Evolutionary conservation across 2,888 invertebrate species (phyloP).

Genomic region (Xestobium rufovillosum): DNA sequence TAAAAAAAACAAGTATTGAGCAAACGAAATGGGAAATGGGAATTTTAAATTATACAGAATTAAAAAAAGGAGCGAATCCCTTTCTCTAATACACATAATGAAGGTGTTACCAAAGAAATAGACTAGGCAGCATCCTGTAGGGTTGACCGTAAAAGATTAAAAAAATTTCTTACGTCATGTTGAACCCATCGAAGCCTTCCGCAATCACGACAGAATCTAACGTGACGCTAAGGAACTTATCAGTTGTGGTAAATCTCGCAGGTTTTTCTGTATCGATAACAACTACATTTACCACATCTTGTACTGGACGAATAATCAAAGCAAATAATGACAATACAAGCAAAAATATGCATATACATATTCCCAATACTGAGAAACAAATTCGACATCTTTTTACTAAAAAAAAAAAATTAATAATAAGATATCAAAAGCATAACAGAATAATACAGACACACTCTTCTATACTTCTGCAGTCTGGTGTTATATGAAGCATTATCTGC

Average conservation of each 20-base stretch:
- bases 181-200: slow-evolving; percentile 34
- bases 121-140: too few species aligned
- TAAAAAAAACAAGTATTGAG: too few species aligned
- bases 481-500: too few species aligned
- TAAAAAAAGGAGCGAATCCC: too few species aligned
- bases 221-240: slow-evolving; percentile 38
- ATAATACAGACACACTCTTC: too few species aligned
- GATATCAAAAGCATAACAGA: too few species aligned
- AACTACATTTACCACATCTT: neutral
- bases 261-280: slow-evolving; percentile 17
- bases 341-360: neutral
- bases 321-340: neutral
- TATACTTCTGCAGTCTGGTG: too few species aligned
- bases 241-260: slow-evolving; percentile 17
- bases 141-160: neutral
- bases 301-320: slow-evolving; percentile 1
- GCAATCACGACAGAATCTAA: slow-evolving; percentile 38
- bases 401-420: too few species aligned
- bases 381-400: slow-evolving; percentile 1
- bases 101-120: too few species aligned
- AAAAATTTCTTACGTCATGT: slow-evolving; percentile 32
- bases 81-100: too few species aligned
- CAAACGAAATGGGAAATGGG: too few species aligned
- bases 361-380: neutral
- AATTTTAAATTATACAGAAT: too few species aligned